phyloP scores from a whole-genome alignment of 2,888 invertebrate genomes.

The Sesia bembeciformis region DNA sequence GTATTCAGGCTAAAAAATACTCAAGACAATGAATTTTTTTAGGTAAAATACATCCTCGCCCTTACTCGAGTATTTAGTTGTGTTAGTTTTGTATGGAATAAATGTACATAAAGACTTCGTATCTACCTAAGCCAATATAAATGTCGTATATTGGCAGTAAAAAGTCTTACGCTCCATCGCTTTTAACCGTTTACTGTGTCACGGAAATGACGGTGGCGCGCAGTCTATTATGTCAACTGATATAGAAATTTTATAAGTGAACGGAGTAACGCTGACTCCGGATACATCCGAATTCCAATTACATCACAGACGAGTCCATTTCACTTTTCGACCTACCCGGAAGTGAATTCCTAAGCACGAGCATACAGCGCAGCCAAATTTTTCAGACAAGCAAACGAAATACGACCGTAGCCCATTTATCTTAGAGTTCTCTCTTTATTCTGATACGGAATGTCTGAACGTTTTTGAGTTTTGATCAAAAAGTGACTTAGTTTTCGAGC shows the following conservation, averaged over 20 bases:
- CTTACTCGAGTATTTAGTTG: too few species aligned
- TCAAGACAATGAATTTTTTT: too few species aligned
- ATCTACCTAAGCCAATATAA: too few species aligned
- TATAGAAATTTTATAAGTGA: conserved; percentile 68
- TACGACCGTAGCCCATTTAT: conserved; percentile 27
- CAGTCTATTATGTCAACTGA: conserved; percentile 63
- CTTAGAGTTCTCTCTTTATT: conserved; percentile 30
- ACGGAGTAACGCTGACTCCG: conserved; percentile 69
- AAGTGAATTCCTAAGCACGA: conserved; percentile 73
- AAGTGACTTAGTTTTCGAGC: conserved; percentile 55
- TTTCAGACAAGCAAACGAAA: conserved; percentile 26
- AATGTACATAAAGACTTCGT: too few species aligned
- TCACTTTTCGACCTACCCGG: conserved; percentile 75
- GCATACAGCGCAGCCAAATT: conserved; percentile 64
- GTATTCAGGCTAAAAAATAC: too few species aligned
- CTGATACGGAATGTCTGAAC: conserved; percentile 48
- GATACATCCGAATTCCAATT: conserved; percentile 75
- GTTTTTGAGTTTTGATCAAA: conserved; percentile 42
- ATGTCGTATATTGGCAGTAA: conserved; percentile 8
- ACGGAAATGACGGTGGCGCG: conserved; percentile 39
- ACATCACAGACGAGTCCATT: conserved; percentile 74
- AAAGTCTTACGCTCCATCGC: conserved; percentile 42
- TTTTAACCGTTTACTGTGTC: conserved; percentile 38
- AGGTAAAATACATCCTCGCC: too few species aligned
- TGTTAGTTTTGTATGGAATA: too few species aligned